phyloP scores from a whole-genome alignment of 2,888 invertebrate species.

The Eupelmus urozonus region DNA sequence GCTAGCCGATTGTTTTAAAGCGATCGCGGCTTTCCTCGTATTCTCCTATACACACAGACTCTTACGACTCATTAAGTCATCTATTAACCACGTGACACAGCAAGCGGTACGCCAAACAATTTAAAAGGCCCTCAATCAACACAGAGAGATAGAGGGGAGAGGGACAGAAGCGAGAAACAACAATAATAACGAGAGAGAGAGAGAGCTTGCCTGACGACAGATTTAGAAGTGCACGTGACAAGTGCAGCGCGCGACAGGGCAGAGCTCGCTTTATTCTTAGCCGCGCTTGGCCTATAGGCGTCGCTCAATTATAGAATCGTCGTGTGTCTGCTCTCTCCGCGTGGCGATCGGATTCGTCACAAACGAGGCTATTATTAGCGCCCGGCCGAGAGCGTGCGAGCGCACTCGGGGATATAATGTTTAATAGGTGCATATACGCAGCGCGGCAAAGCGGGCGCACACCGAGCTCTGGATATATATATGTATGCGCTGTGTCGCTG shows the following conservation, averaged over 20 bases:
- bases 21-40: no score
- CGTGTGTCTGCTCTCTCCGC: slow-evolving; percentile 45
- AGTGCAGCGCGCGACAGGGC: slow-evolving; percentile 15
- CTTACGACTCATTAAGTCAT: no score
- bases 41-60: no score
- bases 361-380: slow-evolving; percentile 57
- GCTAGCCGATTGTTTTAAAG: no score
- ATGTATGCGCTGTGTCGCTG: no score
- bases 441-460: no score
- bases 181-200: slow-evolving; percentile 42
- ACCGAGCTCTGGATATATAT: no score
- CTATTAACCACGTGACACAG: neutral
- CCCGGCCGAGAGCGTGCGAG: neutral
- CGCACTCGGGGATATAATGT: neutral
- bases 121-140: no score
- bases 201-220: slow-evolving; percentile 38
- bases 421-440: slow-evolving; percentile 20
- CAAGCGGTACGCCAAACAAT: no score
- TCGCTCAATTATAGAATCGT: slow-evolving; percentile 59
- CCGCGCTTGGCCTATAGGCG: slow-evolving; percentile 32
- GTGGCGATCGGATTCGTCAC: slow-evolving; percentile 57
- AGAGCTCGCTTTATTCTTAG: slow-evolving; percentile 53
- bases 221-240: slow-evolving; percentile 50
- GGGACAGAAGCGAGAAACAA: no score
- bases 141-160: neutral